Evolutionary conservation across 1,140 invertebrate genomes (phyloP).

Genomic region (Pectinophora gossypiella): DNA sequence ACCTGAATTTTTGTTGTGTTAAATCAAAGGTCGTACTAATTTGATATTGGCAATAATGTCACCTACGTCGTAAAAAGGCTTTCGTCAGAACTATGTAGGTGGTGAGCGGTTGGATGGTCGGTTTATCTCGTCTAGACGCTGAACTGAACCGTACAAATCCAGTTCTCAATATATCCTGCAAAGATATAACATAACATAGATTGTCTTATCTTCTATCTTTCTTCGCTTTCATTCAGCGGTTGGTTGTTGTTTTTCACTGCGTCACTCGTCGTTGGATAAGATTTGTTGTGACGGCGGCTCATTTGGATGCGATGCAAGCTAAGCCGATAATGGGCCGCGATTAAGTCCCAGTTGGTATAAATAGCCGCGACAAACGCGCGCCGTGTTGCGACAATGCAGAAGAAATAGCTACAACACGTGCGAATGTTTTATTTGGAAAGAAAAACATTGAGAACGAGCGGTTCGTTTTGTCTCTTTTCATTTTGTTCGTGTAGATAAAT

Average conservation of each 20-base stretch:
- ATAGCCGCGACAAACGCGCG: constrained; percentile 21
- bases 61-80: no score
- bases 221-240: neutral
- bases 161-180: neutral
- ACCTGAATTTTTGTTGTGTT: no score
- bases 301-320: constrained; percentile 24
- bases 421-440: neutral
- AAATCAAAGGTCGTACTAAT: no score
- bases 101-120: no score
- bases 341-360: constrained; percentile 28
- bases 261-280: neutral
- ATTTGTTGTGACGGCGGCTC: constrained; percentile 17
- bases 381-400: constrained; percentile 18
- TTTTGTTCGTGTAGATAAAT: no score
- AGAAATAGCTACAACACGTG: constrained; percentile 27
- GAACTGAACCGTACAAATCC: neutral
- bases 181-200: neutral
- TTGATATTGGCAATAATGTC: no score
- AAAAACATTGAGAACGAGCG: neutral
- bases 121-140: neutral
- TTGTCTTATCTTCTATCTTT: neutral
- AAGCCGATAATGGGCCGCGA: constrained; percentile 24
- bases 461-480: no score
- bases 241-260: neutral
- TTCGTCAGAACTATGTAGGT: no score